These are phyloP conservation scores for Rhadinocentrus ornatus DNA, from an alignment of 2,797 vertebrate genomes.

Conservation along the genomic window DNA sequence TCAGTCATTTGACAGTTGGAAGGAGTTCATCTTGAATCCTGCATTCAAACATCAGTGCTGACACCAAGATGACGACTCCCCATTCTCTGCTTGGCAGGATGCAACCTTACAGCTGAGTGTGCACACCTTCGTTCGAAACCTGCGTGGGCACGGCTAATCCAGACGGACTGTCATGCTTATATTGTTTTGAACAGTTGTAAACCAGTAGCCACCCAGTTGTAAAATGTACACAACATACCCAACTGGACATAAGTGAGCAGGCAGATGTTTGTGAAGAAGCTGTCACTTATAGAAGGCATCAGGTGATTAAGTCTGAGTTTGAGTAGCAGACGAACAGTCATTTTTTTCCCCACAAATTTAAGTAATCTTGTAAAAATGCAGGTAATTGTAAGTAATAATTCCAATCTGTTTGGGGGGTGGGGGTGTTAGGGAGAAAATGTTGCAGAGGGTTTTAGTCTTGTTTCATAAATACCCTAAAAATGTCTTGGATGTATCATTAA, in stretches of 20 bases:
- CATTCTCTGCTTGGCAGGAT: not conserved
- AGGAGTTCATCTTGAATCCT: not conserved
- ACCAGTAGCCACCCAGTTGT: not conserved
- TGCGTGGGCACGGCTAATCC: not conserved
- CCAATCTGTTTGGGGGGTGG: not conserved
- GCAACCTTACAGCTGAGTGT: not conserved
- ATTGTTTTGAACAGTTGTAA: not conserved
- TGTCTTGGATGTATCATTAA: constrained; percentile 5
- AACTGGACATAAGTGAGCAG: not conserved
- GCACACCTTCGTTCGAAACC: not conserved
- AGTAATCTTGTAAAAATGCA: not conserved
- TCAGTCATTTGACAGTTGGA: not conserved
- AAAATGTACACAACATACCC: not conserved
- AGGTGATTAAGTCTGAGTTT: not conserved
- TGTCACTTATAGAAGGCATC: not conserved
- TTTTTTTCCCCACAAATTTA: too few relatives aligned
- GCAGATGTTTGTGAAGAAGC: not conserved
- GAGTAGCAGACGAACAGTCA: not conserved
- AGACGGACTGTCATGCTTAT: not conserved
- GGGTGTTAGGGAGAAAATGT: too few relatives aligned
- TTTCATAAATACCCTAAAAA: constrained; percentile 28
- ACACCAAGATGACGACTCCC: not conserved
- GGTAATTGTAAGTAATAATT: not conserved
- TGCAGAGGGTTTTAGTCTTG: constrained; percentile 8
- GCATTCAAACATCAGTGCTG: not conserved